Base-by-base conservation (phyloP, 2,113 vertebrate genomes). In the Zosterops pallidus region DNA sequence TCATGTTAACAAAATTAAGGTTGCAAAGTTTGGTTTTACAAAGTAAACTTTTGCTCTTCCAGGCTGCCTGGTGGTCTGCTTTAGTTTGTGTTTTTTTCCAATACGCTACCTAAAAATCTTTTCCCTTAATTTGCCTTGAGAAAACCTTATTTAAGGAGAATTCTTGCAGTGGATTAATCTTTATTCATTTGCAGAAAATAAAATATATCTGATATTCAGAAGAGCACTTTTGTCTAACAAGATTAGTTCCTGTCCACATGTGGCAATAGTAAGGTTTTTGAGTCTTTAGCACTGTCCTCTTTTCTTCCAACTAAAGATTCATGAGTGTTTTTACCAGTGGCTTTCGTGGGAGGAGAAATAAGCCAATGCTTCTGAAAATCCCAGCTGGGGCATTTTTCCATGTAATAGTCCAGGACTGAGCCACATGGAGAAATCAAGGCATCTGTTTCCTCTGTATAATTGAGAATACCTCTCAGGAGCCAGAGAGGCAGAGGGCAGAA, bases 1-100 rank as follows among this genome's bases (percentile, higher is more conserved):
- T 97, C 96, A 90, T 94, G 96, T 96, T 96, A 96, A 92, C 97
- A 97, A 72, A 96, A 95, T 96, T 93, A 96, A 95, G 83, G 72
- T 94, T 96, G 92, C 83, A 80, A 96, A 85, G 77, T 92, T 97
- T 94, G 95, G 94, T 90, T 97, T 97, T 95, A 89, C 89, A 96
- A 94, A 96, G 71, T 95, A 96, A 97, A 97, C 96, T 91, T 78
- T 56, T 68, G 46, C 87, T 44, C 39, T 77, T 93, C 95, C 57
- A 49, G 71, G 93, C 65, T 95, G 94, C 94, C 53, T 13, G 75
- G 95, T 81, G 90, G 86, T 71, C 95, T 92, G 12, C 52, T 67
- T 37, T 22, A 63, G 44, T 71, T 76, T 89, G 75, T 77, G 49
- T 2, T 63, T 24, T 68, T 78, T 86, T 94, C 83, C 82, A 82